Percentiles rank a stretch among this genome's conserved stretches.
Conservation (phyloP, 1,140 invertebrate species). For the Trissolcus basalis region DNA sequence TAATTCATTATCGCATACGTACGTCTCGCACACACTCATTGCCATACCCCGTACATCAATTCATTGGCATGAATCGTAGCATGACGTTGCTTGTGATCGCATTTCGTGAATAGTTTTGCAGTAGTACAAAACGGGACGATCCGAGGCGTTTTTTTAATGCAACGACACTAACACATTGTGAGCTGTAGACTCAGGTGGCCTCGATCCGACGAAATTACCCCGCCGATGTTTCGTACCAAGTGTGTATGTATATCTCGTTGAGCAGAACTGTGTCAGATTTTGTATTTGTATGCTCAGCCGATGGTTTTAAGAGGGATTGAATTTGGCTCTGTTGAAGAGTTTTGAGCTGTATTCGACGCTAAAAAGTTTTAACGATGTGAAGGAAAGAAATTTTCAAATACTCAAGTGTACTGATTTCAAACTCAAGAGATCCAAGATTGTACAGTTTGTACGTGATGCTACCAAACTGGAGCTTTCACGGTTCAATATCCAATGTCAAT, state of each 20-base stretch:
- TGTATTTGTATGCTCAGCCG: no score
- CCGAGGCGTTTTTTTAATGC: neutral
- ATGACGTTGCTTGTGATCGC: conserved; percentile 63
- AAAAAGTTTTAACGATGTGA: no score
- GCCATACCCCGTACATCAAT: conserved; percentile 49
- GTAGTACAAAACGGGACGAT: conserved; percentile 16
- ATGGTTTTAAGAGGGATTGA: no score
- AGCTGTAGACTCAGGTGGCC: conserved; percentile 68
- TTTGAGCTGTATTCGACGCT: no score
- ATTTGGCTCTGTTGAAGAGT: no score
- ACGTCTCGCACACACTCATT: conserved; percentile 38
- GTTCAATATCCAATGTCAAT: conserved; percentile 2
- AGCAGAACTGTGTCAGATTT: no score
- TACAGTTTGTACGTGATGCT: no score
- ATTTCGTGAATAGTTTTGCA: conserved; percentile 51
- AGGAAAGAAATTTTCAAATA: no score
- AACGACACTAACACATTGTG: conserved; percentile 59
- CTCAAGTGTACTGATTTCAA: no score
- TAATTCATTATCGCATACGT: conserved; percentile 51
- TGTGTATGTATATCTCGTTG: conserved; percentile 31
- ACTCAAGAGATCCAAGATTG: no score
- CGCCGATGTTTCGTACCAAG: conserved; percentile 72
- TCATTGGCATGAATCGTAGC: conserved; percentile 64
- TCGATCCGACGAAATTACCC: conserved; percentile 58
- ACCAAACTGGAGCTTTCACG: conserved; percentile 4